Conservation (phyloP, 2,113 vertebrate genomes). For the Ahaetulla prasina region DNA sequence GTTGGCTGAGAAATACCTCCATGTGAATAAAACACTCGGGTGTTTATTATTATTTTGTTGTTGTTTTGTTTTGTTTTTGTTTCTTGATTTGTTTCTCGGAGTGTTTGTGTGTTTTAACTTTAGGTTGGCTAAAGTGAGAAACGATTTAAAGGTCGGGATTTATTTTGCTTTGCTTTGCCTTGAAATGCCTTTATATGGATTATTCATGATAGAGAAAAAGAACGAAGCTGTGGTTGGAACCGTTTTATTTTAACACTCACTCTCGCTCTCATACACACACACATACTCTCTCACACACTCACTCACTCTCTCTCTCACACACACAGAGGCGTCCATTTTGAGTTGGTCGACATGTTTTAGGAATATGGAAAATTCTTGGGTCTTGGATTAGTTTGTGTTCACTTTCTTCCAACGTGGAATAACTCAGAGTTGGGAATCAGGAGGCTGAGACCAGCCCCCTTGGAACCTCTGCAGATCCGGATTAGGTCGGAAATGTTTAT, state of each 20-base stretch:
- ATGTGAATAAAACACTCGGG: slow-evolving; percentile 50
- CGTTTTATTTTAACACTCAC: background rate
- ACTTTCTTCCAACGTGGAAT: slow-evolving; percentile 46
- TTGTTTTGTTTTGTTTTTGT: background rate
- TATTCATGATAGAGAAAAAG: slow-evolving; percentile 42
- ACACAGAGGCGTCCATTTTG: slow-evolving; percentile 91
- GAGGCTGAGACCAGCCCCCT: slow-evolving; percentile 13
- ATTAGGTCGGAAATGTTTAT: slow-evolving; percentile 40
- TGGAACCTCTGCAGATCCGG: slow-evolving; percentile 43
- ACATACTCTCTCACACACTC: background rate
- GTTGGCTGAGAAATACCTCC: slow-evolving; percentile 45
- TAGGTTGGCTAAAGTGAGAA: slow-evolving; percentile 41
- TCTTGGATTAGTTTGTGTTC: slow-evolving; percentile 55
- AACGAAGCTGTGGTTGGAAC: slow-evolving; percentile 58
- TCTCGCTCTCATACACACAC: background rate
- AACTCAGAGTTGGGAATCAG: slow-evolving; percentile 45
- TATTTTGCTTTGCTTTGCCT: slow-evolving; percentile 36
- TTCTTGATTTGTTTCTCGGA: background rate
- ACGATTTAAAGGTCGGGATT: slow-evolving; percentile 46
- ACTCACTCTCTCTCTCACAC: background rate
- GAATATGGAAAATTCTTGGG: slow-evolving; percentile 69
- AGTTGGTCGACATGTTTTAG: slow-evolving; percentile 90
- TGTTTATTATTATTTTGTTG: background rate
- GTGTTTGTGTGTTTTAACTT: slow-evolving; percentile 6
- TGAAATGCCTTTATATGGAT: slow-evolving; percentile 29